These are phyloP conservation scores for Neotragus pygmaeus DNA, from an alignment of 2,113 vertebrate genomes.

Conservation along the genomic window DNA sequence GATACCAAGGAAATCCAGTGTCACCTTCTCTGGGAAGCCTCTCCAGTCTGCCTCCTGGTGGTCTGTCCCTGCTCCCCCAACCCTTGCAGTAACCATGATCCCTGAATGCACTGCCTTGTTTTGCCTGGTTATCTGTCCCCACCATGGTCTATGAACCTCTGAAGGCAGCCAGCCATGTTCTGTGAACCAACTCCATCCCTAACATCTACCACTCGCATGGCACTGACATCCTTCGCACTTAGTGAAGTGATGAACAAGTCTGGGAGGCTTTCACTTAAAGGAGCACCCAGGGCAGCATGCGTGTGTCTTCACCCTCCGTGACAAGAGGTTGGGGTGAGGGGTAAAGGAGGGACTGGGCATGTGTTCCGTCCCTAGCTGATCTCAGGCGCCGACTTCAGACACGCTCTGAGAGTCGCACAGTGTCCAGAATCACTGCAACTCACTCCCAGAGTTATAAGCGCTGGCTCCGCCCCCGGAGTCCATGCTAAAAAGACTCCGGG, in stretches of 20 bases:
- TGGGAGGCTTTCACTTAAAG: neutral
- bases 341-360: accelerated
- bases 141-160: neutral
- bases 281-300: accelerated
- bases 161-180: neutral
- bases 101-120: too few relatives aligned
- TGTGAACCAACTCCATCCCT: neutral
- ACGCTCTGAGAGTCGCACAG: neutral
- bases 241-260: neutral
- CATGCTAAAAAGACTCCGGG: neutral
- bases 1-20: neutral
- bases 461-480: neutral
- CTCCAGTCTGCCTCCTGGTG: neutral
- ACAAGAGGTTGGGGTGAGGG: too few relatives aligned
- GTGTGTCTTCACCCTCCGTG: accelerated
- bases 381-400: neutral
- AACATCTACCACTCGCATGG: accelerated
- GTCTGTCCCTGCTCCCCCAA: neutral
- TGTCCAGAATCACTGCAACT: neutral
- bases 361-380: too few relatives aligned
- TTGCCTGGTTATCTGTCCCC: neutral
- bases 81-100: neutral
- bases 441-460: neutral
- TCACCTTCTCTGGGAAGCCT: neutral
- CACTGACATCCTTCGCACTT: neutral